A percentile compares a stretch with the other conserved stretches of the same genome.
phyloP scores from a whole-genome alignment of 2,888 invertebrate genomes.

The Conus canariensis region DNA sequence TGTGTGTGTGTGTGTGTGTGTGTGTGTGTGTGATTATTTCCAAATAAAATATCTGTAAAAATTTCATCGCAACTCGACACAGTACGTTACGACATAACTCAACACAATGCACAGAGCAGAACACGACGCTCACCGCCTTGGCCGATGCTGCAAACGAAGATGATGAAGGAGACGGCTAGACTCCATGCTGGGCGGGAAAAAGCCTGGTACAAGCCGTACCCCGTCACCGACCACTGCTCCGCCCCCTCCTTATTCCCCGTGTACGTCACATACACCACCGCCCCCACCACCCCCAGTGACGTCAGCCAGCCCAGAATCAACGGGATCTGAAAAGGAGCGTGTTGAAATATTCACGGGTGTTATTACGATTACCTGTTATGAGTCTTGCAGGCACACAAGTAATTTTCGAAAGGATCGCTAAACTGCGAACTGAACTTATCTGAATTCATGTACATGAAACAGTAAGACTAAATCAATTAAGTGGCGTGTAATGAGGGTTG shows the following conservation, averaged over 20 bases:
- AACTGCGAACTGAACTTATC: too few relatives aligned
- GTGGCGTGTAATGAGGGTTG: too few relatives aligned
- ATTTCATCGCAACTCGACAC: too few relatives aligned
- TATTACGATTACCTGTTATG: too few relatives aligned
- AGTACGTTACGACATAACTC: too few relatives aligned
- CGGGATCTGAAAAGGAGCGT: constrained; percentile 46
- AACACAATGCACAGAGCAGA: too few relatives aligned
- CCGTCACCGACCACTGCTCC: constrained; percentile 53
- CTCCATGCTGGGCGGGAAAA: constrained; percentile 80
- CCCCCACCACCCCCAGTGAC: constrained; percentile 55
- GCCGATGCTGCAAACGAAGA: constrained; percentile 80
- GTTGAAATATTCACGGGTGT: too few relatives aligned
- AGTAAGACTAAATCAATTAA: background rate
- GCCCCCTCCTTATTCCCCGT: constrained; percentile 60
- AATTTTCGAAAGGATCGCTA: too few relatives aligned
- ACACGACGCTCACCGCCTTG: constrained; percentile 76
- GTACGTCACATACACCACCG: constrained; percentile 69
- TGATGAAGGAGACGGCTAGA: constrained; percentile 80
- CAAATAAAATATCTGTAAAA: too few relatives aligned
- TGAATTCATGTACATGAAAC: background rate
- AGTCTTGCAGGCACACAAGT: too few relatives aligned
- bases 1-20: too few relatives aligned
- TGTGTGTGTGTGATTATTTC: too few relatives aligned
- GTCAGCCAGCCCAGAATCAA: constrained; percentile 65
- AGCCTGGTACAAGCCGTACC: constrained; percentile 76